Percentiles rank a stretch among this genome's conserved stretches.
phyloP scores from a whole-genome alignment of 2,888 invertebrate genomes.

The Nomada fabriciana region DNA sequence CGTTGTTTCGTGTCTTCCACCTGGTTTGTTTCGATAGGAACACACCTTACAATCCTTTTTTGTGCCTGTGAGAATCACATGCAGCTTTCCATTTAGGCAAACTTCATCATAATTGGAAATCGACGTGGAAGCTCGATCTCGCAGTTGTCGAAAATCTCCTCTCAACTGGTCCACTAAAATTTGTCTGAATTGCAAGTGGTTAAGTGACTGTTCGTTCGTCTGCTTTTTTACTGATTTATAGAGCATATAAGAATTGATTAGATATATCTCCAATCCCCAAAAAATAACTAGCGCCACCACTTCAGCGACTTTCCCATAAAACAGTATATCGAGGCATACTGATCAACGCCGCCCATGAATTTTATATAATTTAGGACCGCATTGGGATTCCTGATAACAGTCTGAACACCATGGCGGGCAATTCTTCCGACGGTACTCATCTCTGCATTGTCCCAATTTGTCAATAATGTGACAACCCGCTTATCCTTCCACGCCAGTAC shows the following conservation, averaged over 20 bases:
- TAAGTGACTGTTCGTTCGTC: background rate
- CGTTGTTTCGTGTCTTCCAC: conserved; percentile 36
- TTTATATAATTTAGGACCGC: background rate
- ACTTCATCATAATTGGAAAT: conserved; percentile 10
- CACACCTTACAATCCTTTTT: conserved; percentile 24
- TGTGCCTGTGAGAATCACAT: conserved; percentile 11
- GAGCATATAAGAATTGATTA: conserved; percentile 1
- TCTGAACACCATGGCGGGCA: background rate
- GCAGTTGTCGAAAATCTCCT: conserved; percentile 19
- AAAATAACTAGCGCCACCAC: conserved; percentile 12
- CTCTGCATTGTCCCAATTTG: background rate
- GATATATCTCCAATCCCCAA: background rate
- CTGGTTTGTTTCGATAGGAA: conserved; percentile 8
- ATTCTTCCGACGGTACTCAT: conserved; percentile 10
- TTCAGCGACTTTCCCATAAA: background rate
- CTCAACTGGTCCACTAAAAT: background rate
- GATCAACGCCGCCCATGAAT: background rate
- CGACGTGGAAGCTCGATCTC: conserved; percentile 19
- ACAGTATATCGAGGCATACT: background rate
- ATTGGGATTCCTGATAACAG: background rate
- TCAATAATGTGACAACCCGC: background rate
- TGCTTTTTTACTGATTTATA: background rate
- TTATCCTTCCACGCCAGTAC: background rate
- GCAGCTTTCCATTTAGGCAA: background rate
- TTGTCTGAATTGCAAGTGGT: background rate